Evolutionary conservation across 2,888 invertebrate species (phyloP).

Genomic region (Megamerina dolium): DNA sequence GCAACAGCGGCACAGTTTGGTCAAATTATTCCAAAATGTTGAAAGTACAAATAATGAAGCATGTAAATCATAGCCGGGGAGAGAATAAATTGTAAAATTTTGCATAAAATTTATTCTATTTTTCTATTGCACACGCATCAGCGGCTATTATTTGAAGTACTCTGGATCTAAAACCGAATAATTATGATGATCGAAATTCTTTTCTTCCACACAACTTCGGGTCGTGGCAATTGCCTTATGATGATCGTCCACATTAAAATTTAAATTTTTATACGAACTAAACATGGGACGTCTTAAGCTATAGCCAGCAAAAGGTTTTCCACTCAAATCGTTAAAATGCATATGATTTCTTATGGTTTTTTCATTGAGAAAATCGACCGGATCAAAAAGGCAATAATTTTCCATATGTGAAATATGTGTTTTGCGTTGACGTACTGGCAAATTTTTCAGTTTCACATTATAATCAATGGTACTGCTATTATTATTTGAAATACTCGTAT

Average conservation of each 20-base stretch:
- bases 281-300: constrained; percentile 39
- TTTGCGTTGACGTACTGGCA: constrained; percentile 47
- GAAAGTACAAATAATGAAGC: too few species aligned
- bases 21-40: too few species aligned
- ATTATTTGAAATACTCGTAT: constrained; percentile 20
- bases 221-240: too few species aligned
- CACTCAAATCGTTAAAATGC: constrained; percentile 13
- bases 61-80: too few species aligned
- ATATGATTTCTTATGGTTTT: constrained; percentile 40
- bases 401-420: constrained; percentile 47
- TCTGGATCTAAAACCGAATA: constrained; percentile 47
- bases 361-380: constrained; percentile 49
- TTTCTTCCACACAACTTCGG: too few species aligned
- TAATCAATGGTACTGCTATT: constrained; percentile 41
- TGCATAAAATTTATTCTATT: too few species aligned
- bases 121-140: too few species aligned
- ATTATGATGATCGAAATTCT: constrained; percentile 44
- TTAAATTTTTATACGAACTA: constrained; percentile 36
- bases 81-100: too few species aligned
- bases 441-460: constrained; percentile 44
- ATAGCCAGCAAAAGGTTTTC: constrained; percentile 21
- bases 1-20: too few species aligned
- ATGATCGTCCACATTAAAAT: constrained; percentile 44
- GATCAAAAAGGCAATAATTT: constrained; percentile 49
- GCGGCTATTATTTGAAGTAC: constrained; percentile 35